Base-by-base conservation (phyloP, 2,113 vertebrate species). In the Triplophysa tibetana region DNA sequence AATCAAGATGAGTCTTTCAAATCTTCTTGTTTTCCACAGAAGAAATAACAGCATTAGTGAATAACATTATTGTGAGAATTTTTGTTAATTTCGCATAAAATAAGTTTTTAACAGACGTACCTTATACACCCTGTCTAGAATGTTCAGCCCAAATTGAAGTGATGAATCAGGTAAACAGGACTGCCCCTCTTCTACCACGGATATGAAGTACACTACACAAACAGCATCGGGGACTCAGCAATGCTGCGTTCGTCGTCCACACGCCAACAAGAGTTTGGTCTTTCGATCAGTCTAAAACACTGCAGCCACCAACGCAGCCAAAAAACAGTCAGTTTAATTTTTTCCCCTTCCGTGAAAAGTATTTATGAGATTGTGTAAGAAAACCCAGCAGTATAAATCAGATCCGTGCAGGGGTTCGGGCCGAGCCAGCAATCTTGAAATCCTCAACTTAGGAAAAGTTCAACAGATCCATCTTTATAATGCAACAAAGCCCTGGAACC, bases 291-390 rank as follows among this genome's bases (percentile, higher is more conserved):
- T 6, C 41, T 19, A 56, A 60, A 60, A 58, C 13, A 17, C 52
- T 29, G 70, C 61, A 75, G 50, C 48, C 62, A n/a, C 70, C 19
- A 54, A 26, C 19, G 50, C 33, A 1, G 70, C 69, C 50, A 64
- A 56, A 54, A 72, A 70, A 12, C 61, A 52, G 58, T 50, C 64
- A 2, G n/a, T 33, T 63, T 41, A n/a, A 58, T 56, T 66, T 56
- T 60, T 43, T 50, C 45, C 50, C 17, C 38, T 60, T 24, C 8
- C 3, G 26, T 75, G n/a, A 58, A 45, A 58, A 52, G 70, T 81
- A 70, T 65, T 81, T 75, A 81, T 75, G 70, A 81, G 79, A 45
- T 66, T 68, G 70, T 67, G 79, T 67, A 68, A 68, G 72, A 60
- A 81, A 75, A 67, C 50, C 54, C 48, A 50, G 63, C 13, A 29